These are phyloP conservation scores for Catocala nupta DNA, from an alignment of 2,888 invertebrate genomes.

Conservation along the genomic window DNA sequence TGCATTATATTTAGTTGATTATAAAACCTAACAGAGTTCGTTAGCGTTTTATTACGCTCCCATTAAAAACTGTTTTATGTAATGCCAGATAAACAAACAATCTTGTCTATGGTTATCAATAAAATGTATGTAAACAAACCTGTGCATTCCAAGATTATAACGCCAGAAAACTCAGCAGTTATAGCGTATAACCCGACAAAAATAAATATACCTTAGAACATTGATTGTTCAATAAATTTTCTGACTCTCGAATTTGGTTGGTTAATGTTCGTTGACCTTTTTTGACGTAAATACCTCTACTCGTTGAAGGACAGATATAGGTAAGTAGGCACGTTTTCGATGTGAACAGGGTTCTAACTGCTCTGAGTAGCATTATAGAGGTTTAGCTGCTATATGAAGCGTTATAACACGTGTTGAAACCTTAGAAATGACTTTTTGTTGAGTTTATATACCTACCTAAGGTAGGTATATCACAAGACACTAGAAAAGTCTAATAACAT, in stretches of 20 bases:
- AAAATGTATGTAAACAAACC: conserved; percentile 48
- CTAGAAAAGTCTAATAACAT: no score
- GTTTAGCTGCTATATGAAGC: not conserved
- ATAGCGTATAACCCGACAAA: conserved; percentile 57
- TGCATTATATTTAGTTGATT: no score
- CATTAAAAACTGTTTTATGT: conserved; percentile 26
- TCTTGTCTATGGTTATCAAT: conserved; percentile 37
- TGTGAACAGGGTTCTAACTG: not conserved
- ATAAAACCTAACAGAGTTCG: not conserved
- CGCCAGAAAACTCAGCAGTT: conserved; percentile 54
- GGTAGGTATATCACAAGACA: no score
- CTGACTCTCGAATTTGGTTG: conserved; percentile 47
- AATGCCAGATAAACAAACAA: conserved; percentile 35
- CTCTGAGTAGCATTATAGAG: not conserved
- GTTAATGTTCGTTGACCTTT: conserved; percentile 71
- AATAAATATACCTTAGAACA: conserved; percentile 23
- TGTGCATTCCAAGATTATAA: conserved; percentile 40
- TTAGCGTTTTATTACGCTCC: conserved; percentile 15
- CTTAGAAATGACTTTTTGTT: no score
- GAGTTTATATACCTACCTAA: no score
- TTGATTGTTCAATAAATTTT: conserved; percentile 7
- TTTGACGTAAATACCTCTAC: conserved; percentile 45
- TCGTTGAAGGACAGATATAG: conserved; percentile 46
- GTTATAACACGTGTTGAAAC: no score
- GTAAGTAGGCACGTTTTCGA: conserved; percentile 39